Base-by-base conservation (phyloP, 2,888 invertebrate genomes). In the Agapetus fuscipes region DNA sequence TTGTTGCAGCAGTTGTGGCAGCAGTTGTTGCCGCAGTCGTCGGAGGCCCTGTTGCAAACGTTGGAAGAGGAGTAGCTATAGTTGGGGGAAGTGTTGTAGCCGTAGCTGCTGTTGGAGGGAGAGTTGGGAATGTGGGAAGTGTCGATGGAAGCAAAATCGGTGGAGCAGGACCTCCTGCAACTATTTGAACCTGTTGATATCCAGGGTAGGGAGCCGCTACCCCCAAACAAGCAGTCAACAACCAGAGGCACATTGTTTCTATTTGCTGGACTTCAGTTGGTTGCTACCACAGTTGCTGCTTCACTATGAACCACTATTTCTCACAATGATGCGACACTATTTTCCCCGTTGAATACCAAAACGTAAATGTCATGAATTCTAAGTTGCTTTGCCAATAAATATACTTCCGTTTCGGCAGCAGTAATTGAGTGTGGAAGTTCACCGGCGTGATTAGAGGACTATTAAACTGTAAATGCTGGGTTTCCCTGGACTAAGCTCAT, bases 191-290 rank as follows among this genome's bases (percentile, higher is more conserved):
- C 5, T 31, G 26, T 11, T 34, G 26, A 13, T 24, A 34, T 2
- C 3, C 27, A 14, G 15, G 13, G 25, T 11, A 25, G 34, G 58
- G 41, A 10, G 66, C 66, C 45, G 65, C 48, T 41, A 68, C 52
- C 42, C 69, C 68, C 48, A 70, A 56, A 48, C 70, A 70, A 29
- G 69, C 66, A 16, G 69, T 67, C 42, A 70, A 49, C 43, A 70
- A 54, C 70, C 70, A 70, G 50, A 69, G 51, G 56, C 69, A 70
- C 70, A 70, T 70, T 6, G 20, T 20, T n/a, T n/a, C n/a, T n/a
- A n/a, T n/a, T n/a, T n/a, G n/a, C n/a, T n/a, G n/a, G n/a, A n/a
- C n/a, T n/a, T n/a, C n/a, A n/a, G n/a, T n/a, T n/a, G n/a, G n/a
- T n/a, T n/a, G n/a, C n/a, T n/a, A n/a, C n/a, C n/a, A n/a, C n/a